Evolutionary conservation across 2,797 vertebrate species (phyloP).

Genomic region (Bovichtus diacanthus): DNA sequence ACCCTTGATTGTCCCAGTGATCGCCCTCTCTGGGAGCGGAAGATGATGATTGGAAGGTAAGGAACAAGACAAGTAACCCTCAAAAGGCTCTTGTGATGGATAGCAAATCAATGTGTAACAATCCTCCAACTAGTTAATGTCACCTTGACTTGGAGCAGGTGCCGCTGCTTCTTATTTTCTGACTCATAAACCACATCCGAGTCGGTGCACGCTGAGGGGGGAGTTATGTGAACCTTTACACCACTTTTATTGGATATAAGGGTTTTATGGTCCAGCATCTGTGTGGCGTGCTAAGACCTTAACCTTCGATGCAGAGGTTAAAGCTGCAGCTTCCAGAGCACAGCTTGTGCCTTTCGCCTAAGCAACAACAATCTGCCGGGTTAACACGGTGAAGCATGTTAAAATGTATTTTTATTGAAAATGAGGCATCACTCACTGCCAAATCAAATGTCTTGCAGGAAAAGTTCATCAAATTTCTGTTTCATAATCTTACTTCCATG

Average conservation of each 20-base stretch:
- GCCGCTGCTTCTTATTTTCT: constrained; percentile 71
- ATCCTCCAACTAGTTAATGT: constrained; percentile 56
- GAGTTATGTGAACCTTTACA: constrained; percentile 62
- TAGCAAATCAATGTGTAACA: constrained; percentile 37
- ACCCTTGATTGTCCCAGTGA: neutral
- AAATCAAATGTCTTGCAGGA: neutral
- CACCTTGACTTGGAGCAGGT: constrained; percentile 69
- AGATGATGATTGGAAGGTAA: neutral
- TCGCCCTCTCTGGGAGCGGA: neutral
- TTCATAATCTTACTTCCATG: neutral
- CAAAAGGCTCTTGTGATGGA: constrained; percentile 12
- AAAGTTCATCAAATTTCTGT: neutral
- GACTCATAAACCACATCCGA: constrained; percentile 71
- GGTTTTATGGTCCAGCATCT: constrained; percentile 53
- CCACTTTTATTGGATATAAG: constrained; percentile 53
- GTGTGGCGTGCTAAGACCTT: constrained; percentile 31
- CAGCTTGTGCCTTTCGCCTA: neutral
- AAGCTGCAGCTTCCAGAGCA: constrained; percentile 25
- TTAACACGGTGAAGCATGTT: neutral
- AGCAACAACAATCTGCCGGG: neutral
- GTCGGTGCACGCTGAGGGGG: constrained; percentile 38
- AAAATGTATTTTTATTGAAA: constrained; percentile 6
- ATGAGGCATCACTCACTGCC: neutral
- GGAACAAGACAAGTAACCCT: neutral
- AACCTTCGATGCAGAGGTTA: constrained; percentile 53